Evolutionary conservation across 2,113 vertebrate species (phyloP), one percentile per base, ranked within the genome.

Genomic region (Furnarius figulus): DNA sequence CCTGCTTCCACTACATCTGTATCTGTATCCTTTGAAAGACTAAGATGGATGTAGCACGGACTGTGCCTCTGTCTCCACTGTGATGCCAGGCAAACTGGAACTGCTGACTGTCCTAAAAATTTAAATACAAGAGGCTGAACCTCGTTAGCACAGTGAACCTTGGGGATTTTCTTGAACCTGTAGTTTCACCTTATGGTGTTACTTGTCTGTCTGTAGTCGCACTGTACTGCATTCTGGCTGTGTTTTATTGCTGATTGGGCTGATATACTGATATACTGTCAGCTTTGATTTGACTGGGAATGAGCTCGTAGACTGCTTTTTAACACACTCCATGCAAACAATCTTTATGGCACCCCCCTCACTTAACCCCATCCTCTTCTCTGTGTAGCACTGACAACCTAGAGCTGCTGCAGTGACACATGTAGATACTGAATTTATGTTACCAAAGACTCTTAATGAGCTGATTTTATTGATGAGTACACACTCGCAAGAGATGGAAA

Each of bases 101-200:
- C 42, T 33, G 33, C n/a, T 78, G 39, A 56, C 14, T 27, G 8
- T 5, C 0, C 31, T 21, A n/a, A 6, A 8, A 21, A 68, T 42
- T 35, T 8, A 19, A 52, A 56, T 2, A 6, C 0, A 4, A 55
- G 47, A 90, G 49, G 37, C 24, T 86, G 50, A 81, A 71, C 22
- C 23, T 0, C 0, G 27, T 71, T n/a, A n/a, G 18, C 33, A 39
- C 10, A 68, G 16, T 0, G 0, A 22, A 56, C 33, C 47, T 35
- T 0, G 4, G 14, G 16, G 39, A 68, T 37, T 42, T 42, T 46
- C 46, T 33, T 52, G 25, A 65, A 47, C 53, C 8, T 58, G 40
- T 5, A 77, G 12, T 50, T 84, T 18, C 14, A 49, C 16, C 0
- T 0, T 10, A 37, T 1, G 8, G 49, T 3, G 0, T 33, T 23